Evolutionary conservation across 2,113 vertebrate genomes (phyloP).

Genomic region (Chrysochloris asiatica): DNA sequence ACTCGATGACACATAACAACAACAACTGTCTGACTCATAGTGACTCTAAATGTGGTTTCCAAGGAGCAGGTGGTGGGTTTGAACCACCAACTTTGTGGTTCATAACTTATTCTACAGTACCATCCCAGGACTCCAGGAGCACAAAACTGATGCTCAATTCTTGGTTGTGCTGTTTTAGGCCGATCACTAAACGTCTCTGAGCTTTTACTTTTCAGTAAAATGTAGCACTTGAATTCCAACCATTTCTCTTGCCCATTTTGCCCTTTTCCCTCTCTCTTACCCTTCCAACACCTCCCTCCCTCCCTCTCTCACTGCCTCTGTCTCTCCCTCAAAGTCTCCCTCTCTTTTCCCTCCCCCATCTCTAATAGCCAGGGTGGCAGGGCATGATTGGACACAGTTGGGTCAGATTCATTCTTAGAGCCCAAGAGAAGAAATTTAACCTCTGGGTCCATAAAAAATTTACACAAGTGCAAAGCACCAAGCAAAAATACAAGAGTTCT

Average conservation of each 20-base stretch:
- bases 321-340: neutral
- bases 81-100: too few species aligned
- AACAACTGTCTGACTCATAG: too few species aligned
- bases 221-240: neutral
- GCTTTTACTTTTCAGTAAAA: neutral
- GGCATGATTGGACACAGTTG: neutral
- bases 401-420: neutral
- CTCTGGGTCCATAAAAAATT: constrained; percentile 85
- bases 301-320: neutral
- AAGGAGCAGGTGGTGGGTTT: too few species aligned
- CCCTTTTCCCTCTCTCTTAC: neutral
- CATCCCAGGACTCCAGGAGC: neutral
- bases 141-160: neutral
- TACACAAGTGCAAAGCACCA: constrained; percentile 81
- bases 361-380: neutral
- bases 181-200: neutral
- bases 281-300: neutral
- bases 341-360: neutral
- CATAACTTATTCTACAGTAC: too few species aligned
- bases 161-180: neutral
- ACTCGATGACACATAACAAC: too few species aligned
- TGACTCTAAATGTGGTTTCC: too few species aligned
- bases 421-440: constrained; percentile 75
- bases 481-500: constrained; percentile 81
- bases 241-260: too few species aligned